Base-by-base conservation (phyloP, 2,888 invertebrate genomes). In the Cryptocheilus praepositus region DNA sequence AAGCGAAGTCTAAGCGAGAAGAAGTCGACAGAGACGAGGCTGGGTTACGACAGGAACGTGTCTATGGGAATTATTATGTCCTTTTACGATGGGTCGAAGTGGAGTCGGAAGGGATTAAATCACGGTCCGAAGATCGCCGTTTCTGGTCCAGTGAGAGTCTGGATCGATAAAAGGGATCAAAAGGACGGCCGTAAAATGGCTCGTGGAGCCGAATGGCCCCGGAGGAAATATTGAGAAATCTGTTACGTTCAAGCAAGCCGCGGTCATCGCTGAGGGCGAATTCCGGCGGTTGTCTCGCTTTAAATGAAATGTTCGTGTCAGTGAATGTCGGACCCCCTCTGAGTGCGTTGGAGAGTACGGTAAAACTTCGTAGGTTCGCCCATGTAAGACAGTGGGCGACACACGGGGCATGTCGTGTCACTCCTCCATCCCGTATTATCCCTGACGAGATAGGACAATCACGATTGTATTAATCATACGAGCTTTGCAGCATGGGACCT, bases 241-340 rank as follows among this genome's bases (percentile, higher is more conserved):
- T 73, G 75, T 82, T 76, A 74, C 73, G 70, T 71, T 68, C 70
- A 64, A 55, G 58, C 53, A 53, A 59, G 45, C 55, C 55, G 51
- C 59, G 64, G 64, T 53, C 49, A 56, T 21, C 61, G 53, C 52
- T 43, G 65, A 43, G 59, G 52, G 74, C 69, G 58, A 76, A 74
- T 77, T 66, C 79, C 71, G 73, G 46, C 66, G 71, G 66, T 70
- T 67, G 76, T 69, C 66, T 74, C 56, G 75, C 66, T 75, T 77
- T 77, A 80, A 81, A 83, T 80, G 77, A 81, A 84, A 85, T 80
- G 77, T 80, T 78, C 76, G 67, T 73, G 80, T 80, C 78, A 77
- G 76, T 72, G 73, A 73, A 75, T 78, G 76, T 77, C 75, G 77
- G 82, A 82, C 79, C 79, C 81, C 81, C 80, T 80, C 65, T 57